Base-by-base conservation (phyloP, 2,888 invertebrate species). In the Cryptus armator region DNA sequence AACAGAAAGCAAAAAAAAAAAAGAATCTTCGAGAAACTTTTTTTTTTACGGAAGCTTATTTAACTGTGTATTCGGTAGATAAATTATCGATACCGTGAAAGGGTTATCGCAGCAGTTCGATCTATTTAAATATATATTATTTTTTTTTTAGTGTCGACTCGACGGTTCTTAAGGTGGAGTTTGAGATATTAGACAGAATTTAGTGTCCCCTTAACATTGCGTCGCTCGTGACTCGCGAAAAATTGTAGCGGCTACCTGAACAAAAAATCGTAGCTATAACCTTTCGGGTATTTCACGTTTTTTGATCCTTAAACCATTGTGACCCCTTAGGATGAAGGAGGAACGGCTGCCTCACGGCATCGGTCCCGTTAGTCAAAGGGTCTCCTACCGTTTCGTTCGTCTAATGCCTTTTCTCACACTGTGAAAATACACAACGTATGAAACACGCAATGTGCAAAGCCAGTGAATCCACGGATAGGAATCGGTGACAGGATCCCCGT, bases 351-450 rank as follows among this genome's bases (percentile, higher is more conserved):
- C 59, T 68, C 86, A 84, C 87, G 89, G 86, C 75, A 68, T 53
- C 86, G 68, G 87, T 84, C 78, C 90, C 91, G 91, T 92, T 92
- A 91, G 92, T 92, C 90, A 86, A 90, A 90, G 91, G 91, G 91
- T 89, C 85, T 89, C 87, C 84, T 62, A 62, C 62, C 86, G 82
- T 88, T 37, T 88, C 89, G 88, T 89, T 87, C 88, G 86, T 89
- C 90, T 92, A 92, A 92, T 92, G 88, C 90, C 62, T 92, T 91
- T 91, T 92, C 92, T 91, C 91, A 91, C 91, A 91, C 90, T 88
- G 84, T 88, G 72, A 24, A 67, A 29, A 48, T 46, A 68, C 80
- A 37, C 48, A 53, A 51, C 53, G 64, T 56, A 56, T 29, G 14
- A 70, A 46, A 68, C 44, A 68, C 37, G 56, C 43, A 59, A 43